phyloP scores from a whole-genome alignment of 2,888 invertebrate species.

The Polymixis lichenea region DNA sequence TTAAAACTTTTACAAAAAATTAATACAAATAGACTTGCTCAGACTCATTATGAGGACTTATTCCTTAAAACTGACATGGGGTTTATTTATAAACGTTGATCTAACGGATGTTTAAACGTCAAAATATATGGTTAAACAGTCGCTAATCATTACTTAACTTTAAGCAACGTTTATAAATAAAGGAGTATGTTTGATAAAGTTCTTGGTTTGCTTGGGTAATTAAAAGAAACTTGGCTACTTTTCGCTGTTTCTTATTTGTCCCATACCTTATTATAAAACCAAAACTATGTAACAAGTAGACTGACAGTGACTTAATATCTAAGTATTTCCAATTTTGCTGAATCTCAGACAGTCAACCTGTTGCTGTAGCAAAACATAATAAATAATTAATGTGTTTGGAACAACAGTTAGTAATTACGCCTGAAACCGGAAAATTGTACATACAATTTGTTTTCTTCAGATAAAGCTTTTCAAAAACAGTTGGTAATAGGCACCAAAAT shows the following conservation, averaged over 20 bases:
- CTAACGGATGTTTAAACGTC: too few relatives aligned
- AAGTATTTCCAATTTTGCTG: too few relatives aligned
- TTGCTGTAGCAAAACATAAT: constrained; percentile 17
- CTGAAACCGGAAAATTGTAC: not conserved
- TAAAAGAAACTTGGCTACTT: not conserved
- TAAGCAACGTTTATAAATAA: too few relatives aligned
- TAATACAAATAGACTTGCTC: not conserved
- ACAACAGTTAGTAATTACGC: not conserved
- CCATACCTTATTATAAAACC: not conserved
- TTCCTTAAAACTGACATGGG: too few relatives aligned
- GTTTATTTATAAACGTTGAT: too few relatives aligned
- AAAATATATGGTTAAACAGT: too few relatives aligned
- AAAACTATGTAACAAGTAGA: not conserved
- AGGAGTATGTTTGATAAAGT: too few relatives aligned
- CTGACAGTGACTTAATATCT: not conserved
- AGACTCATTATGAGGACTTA: too few relatives aligned
- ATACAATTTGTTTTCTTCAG: not conserved
- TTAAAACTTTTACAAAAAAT: not conserved
- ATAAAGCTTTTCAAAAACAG: not conserved
- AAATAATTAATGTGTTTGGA: constrained; percentile 2
- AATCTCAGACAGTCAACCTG: constrained; percentile 16
- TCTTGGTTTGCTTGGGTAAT: not conserved
- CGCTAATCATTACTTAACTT: too few relatives aligned
- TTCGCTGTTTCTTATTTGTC: not conserved
- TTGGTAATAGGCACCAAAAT: not conserved